These are phyloP conservation scores for Stegostoma tigrinum DNA, from an alignment of 2,113 vertebrate species.

Conservation along the genomic window DNA sequence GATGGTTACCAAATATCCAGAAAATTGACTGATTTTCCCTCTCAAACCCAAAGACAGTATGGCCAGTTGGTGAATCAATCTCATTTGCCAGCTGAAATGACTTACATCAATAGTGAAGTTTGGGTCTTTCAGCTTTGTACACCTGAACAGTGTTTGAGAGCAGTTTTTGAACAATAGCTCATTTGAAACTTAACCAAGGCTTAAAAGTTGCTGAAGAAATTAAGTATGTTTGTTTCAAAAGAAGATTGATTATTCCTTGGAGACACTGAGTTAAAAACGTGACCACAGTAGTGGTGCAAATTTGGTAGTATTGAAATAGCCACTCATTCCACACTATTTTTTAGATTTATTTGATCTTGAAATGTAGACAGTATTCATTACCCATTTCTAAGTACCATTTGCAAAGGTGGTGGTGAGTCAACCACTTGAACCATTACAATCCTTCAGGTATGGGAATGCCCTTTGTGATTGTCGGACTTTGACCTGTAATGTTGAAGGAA, in stretches of 20 bases:
- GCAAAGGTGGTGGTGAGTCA: too few species aligned
- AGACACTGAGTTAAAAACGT: too few species aligned
- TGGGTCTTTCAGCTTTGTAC: neutral
- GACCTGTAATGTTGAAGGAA: too few species aligned
- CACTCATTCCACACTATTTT: too few species aligned
- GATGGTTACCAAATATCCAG: neutral
- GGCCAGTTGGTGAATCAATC: neutral
- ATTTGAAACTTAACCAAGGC: neutral
- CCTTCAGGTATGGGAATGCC: too few species aligned
- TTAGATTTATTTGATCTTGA: too few species aligned
- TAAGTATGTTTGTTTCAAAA: neutral
- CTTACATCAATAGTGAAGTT: neutral
- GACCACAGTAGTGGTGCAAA: too few species aligned
- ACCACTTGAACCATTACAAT: too few species aligned
- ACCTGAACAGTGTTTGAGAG: neutral
- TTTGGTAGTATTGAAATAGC: too few species aligned
- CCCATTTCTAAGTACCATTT: too few species aligned
- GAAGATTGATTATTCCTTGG: neutral
- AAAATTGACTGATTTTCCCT: neutral
- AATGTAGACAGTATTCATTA: too few species aligned
- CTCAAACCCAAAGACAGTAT: neutral
- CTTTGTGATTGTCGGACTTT: too few species aligned
- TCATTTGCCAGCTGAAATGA: neutral
- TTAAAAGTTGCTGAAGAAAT: neutral
- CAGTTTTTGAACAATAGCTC: neutral